These are phyloP conservation scores for Drosophila subsilvestris DNA, from an alignment of 2,888 invertebrate genomes.

Conservation along the genomic window DNA sequence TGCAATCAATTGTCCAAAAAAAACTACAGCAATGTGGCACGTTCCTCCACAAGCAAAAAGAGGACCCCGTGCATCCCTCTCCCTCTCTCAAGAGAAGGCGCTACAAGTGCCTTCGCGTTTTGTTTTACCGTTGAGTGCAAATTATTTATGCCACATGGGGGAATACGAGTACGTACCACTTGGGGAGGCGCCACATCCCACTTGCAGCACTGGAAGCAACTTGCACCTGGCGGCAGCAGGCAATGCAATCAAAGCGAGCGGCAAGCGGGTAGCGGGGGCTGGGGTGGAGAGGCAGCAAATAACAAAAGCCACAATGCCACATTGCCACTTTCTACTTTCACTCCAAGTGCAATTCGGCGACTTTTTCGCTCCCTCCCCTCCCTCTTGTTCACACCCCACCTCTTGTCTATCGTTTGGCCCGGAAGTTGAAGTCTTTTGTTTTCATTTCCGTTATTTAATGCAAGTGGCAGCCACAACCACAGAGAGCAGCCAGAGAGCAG, in stretches of 20 bases:
- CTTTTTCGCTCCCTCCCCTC: slow-evolving; percentile 19
- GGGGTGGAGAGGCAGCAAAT: slow-evolving; percentile 28
- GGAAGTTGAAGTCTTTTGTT: slow-evolving; percentile 80
- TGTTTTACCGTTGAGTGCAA: slow-evolving; percentile 72
- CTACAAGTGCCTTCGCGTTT: slow-evolving; percentile 69
- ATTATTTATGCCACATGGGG: slow-evolving; percentile 77
- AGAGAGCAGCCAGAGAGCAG: background rate
- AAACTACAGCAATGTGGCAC: slow-evolving; percentile 25
- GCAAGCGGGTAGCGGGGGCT: slow-evolving; percentile 26
- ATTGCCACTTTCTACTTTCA: slow-evolving; percentile 75
- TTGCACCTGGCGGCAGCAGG: slow-evolving; percentile 26
- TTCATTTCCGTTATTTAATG: slow-evolving; percentile 81
- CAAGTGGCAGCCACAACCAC: slow-evolving; percentile 55
- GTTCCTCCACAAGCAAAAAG: background rate
- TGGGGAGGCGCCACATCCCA: slow-evolving; percentile 21
- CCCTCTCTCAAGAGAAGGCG: slow-evolving; percentile 15
- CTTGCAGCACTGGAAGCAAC: background rate
- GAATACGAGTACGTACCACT: slow-evolving; percentile 11
- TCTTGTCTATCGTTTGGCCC: slow-evolving; percentile 39
- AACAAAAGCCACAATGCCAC: slow-evolving; percentile 53
- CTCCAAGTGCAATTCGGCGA: slow-evolving; percentile 64
- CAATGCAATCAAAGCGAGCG: slow-evolving; percentile 71
- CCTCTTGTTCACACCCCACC: background rate
- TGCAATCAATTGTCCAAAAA: slow-evolving; percentile 41
- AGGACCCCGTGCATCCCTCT: too few species aligned